Evolutionary conservation across 1,140 invertebrate species (phyloP), one percentile per base, ranked within the genome.

Genomic region (Harlomillsia oculata): DNA sequence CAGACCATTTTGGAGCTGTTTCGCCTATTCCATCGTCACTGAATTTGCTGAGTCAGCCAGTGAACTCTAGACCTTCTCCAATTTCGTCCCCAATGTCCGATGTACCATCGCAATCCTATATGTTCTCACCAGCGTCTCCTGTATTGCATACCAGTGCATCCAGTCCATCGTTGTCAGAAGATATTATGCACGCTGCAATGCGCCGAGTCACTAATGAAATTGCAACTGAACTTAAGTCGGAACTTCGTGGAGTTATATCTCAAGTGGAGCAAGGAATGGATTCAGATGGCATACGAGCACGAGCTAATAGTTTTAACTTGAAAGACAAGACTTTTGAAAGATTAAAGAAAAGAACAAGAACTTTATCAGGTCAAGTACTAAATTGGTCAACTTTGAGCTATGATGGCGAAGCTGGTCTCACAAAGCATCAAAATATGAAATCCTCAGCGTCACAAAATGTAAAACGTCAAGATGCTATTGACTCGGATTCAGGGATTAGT

Each of bases 151-250:
- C n/a, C n/a, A n/a, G n/a, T n/a, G n/a, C n/a, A n/a, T n/a, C n/a
- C n/a, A 28, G 21, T 11, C 45, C 32, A 34, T 25, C 18, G 6
- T 37, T 45, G 23, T 49, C 21, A 20, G 48, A 57, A 3, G 48
- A 57, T 14, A 2, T 39, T 1, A 36, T 61, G 1, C 32, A 54
- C 13, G 41, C 39, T 8, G 46, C 53, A 0, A 43, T 59, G 53
- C 36, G 44, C n/a, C 16, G 48, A 5, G 61, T 45, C 6, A 56
- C 62, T 8, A 53, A 60, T 41, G 53, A 85, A 72, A 71, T 86
- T 41, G 83, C 83, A 0, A 84, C 82, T 6, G 84, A 85, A 70
- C 83, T 87, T 8, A 87, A 86, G 68, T 86, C 83, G 3, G 84
- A 86, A 74, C 83, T 87, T 21, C 72, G 84, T 2, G 83, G 81